Evolutionary conservation across 2,888 invertebrate species (phyloP).

Genomic region (Blastobasis adustella): DNA sequence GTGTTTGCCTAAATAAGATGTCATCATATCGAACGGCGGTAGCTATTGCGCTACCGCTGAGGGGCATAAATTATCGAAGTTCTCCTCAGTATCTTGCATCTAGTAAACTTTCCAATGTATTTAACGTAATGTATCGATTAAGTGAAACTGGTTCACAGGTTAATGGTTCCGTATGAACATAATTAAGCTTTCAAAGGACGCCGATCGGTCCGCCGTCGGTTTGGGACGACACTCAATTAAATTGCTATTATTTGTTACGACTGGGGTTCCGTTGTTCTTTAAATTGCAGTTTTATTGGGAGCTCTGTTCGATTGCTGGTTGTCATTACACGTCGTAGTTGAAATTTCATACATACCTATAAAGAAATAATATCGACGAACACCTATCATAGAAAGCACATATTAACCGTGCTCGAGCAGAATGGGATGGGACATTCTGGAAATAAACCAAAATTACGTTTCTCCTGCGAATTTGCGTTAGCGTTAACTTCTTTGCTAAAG

Average conservation of each 20-base stretch:
- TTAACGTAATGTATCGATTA: conserved; percentile 47
- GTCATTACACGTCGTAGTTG: too few relatives aligned
- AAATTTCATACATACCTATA: too few relatives aligned
- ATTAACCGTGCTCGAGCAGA: too few relatives aligned
- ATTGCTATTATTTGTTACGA: conserved; percentile 34
- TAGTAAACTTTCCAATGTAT: conserved; percentile 39
- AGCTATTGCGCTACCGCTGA: conserved; percentile 27
- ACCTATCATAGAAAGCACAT: too few relatives aligned
- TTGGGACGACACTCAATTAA: conserved; percentile 58
- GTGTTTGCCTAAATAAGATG: conserved; percentile 34
- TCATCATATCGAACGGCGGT: conserved; percentile 30
- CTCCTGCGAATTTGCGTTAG: too few relatives aligned
- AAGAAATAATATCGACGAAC: too few relatives aligned
- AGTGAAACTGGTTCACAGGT: conserved; percentile 48
- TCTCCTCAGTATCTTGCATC: conserved; percentile 20
- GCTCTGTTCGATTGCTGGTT: too few relatives aligned
- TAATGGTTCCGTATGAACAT: conserved; percentile 64
- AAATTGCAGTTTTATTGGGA: too few relatives aligned
- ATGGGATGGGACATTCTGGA: too few relatives aligned
- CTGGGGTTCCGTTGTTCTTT: too few relatives aligned
- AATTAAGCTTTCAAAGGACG: conserved; percentile 64
- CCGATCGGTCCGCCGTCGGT: conserved; percentile 58
- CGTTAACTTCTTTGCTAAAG: too few relatives aligned
- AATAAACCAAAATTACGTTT: too few relatives aligned
- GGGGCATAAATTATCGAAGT: conserved; percentile 21